Base-by-base conservation (phyloP, 2,113 vertebrate species). In the Orycteropus afer region DNA sequence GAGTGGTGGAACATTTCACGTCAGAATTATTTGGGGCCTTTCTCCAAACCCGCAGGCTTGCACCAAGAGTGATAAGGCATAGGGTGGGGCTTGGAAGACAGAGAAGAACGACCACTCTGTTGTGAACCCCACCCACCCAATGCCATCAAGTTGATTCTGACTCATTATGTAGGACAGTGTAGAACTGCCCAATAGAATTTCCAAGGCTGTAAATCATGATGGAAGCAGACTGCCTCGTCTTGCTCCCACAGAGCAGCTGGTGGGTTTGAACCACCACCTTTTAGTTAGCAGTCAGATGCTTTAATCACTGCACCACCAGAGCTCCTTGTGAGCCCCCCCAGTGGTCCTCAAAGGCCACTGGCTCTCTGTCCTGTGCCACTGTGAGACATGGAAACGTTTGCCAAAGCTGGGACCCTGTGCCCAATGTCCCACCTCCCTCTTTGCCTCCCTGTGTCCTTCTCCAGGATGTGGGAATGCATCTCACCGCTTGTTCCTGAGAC, bases 391-490 rank as follows among this genome's bases (percentile, higher is more conserved):
- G 22, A 12, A 8, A 0, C n/a, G 61, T 73, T 27, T 27, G 76
- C 42, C 57, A 69, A 84, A 73, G 13, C 27, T 12, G 10, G 32
- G 37, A 45, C 1, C 49, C 51, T 5, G 0, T n/a, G 29, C 7
- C 40, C 17, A 15, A 1, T 12, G 4, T 10, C 20, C n/a, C 8
- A 25, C 34, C 8, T 14, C 71, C 76, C 11, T 49, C n/a, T 10
- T 32, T 57, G 27, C 25, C 57, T 25, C 29, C 1, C 34, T 3
- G 45, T 0, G 0, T 12, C 32, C 27, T 59, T 22, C 29, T 27
- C 12, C 32, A 2, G 2, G 14, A 22, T 7, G 0, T 3, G 2
- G 49, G n/a, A 9, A 2, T 8, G 8, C 15, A 4, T 5, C 18
- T 23, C 61, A 27, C 77, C 20, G 4, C 53, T 57, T 47, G 47